phyloP scores from a whole-genome alignment of 2,888 invertebrate genomes.

The Dynastes maya region DNA sequence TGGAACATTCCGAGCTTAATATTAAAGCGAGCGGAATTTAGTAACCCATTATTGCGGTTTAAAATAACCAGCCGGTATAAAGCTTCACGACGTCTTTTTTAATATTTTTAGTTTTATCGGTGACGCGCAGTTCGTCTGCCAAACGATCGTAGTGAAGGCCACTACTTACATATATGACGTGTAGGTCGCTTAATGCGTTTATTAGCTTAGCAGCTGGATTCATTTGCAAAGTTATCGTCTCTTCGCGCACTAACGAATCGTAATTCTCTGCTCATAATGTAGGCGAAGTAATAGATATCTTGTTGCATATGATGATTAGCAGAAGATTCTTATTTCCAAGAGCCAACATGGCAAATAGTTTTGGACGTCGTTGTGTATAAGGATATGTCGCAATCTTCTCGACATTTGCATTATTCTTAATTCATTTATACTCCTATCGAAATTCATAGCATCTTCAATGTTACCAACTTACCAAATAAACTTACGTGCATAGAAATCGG shows the following conservation, averaged over 20 bases:
- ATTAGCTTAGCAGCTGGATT: slow-evolving; percentile 27
- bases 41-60: slow-evolving; percentile 4
- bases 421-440: too few relatives aligned
- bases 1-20: slow-evolving; percentile 1
- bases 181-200: slow-evolving; percentile 35
- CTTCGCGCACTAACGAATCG: neutral
- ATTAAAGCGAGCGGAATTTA: neutral
- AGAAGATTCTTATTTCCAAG: too few relatives aligned
- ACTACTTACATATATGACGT: slow-evolving; percentile 15
- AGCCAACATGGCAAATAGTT: too few relatives aligned
- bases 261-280: neutral
- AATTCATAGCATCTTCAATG: too few relatives aligned
- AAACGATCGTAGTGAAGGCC: slow-evolving; percentile 19
- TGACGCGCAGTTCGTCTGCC: slow-evolving; percentile 23
- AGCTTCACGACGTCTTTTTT: neutral
- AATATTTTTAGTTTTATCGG: slow-evolving; percentile 8
- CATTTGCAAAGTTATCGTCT: neutral
- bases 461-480: too few relatives aligned
- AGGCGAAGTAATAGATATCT: neutral
- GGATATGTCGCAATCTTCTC: too few relatives aligned
- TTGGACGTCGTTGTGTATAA: too few relatives aligned
- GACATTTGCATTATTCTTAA: too few relatives aligned
- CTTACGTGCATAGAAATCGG: too few relatives aligned
- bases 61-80: neutral
- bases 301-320: too few relatives aligned